A percentile compares a stretch with the other conserved stretches of the same genome.
These are phyloP conservation scores for Mesoligia furuncula DNA, from an alignment of 2,888 invertebrate genomes.

Conservation along the genomic window DNA sequence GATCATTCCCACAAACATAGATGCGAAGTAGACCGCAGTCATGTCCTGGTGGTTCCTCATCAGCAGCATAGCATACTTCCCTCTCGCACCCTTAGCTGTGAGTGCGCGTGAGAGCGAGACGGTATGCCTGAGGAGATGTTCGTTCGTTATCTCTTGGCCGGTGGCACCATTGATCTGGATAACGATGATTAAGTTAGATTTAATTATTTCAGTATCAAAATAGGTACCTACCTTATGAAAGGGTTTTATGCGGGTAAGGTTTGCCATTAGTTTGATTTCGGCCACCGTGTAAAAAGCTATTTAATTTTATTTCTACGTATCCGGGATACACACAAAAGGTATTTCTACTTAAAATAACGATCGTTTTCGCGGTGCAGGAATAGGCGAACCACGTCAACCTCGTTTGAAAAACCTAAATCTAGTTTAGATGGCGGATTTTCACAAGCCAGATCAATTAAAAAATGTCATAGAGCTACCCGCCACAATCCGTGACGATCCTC, in stretches of 20 bases:
- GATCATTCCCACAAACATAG: conserved; percentile 68
- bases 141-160: conserved; percentile 67
- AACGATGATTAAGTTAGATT: neutral
- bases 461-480: neutral
- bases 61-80: conserved; percentile 66
- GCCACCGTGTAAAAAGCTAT: no score
- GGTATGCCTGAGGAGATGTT: conserved; percentile 61
- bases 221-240: no score
- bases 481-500: conserved; percentile 19
- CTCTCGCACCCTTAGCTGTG: conserved; percentile 52
- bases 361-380: neutral
- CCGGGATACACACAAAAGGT: neutral
- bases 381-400: no score
- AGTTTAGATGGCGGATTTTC: neutral
- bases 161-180: conserved; percentile 66
- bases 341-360: neutral
- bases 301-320: neutral
- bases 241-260: neutral
- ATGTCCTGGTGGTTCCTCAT: conserved; percentile 71
- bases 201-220: neutral
- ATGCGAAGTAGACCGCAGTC: conserved; percentile 70
- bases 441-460: conserved; percentile 22
- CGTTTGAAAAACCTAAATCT: neutral
- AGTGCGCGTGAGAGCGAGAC: conserved; percentile 71
- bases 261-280: neutral